Evolutionary conservation across 2,888 invertebrate genomes (phyloP).

Genomic region (Caenorhabditis sulstoni): DNA sequence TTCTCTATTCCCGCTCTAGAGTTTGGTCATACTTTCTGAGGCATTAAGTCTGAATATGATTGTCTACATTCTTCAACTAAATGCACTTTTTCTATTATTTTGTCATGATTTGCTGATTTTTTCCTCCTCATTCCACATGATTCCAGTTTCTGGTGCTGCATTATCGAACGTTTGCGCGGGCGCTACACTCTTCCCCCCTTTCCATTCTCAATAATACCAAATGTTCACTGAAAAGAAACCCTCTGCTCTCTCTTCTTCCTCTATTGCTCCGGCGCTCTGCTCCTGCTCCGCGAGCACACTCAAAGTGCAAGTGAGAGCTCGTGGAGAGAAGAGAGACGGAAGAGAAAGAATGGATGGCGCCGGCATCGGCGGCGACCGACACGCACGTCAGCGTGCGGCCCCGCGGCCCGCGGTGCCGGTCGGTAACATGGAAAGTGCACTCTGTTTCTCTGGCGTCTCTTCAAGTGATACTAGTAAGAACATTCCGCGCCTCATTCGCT

Average conservation of each 20-base stretch:
- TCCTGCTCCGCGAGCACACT: constrained; percentile 40
- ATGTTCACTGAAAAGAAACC: constrained; percentile 26
- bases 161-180: constrained; percentile 26
- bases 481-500: background rate
- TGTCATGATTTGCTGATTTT: too few relatives aligned
- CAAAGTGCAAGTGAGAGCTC: constrained; percentile 35
- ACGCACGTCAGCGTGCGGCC: constrained; percentile 47
- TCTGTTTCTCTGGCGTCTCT: constrained; percentile 35
- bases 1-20: too few relatives aligned
- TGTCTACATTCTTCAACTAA: too few relatives aligned
- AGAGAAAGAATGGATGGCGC: constrained; percentile 34
- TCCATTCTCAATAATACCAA: constrained; percentile 16
- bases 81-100: too few relatives aligned
- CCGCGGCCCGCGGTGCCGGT: constrained; percentile 46
- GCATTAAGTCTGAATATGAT: too few relatives aligned
- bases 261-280: background rate
- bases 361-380: constrained; percentile 22
- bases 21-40: too few relatives aligned
- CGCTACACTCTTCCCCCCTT: background rate
- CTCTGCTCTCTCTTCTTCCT: too few relatives aligned
- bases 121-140: constrained; percentile 4
- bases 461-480: constrained; percentile 24
- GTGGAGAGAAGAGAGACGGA: background rate
- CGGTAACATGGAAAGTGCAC: constrained; percentile 63
- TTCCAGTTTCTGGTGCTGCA: constrained; percentile 11